These are phyloP conservation scores for Apomyelois bistriatella DNA, from an alignment of 2,888 invertebrate genomes.

Conservation along the genomic window DNA sequence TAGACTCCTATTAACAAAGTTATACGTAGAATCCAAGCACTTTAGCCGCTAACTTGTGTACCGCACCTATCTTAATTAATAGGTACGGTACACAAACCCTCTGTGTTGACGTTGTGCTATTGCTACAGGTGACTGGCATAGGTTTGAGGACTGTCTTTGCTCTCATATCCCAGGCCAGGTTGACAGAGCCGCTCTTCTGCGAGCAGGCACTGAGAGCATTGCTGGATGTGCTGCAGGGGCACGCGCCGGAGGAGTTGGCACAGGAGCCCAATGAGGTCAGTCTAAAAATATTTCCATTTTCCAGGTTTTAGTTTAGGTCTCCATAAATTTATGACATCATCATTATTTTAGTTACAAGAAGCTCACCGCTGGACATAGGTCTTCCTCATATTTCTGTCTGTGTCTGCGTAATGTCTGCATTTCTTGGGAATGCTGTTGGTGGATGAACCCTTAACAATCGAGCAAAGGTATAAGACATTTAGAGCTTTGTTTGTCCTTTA, in stretches of 20 bases:
- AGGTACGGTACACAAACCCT: background rate
- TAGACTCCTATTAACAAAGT: background rate
- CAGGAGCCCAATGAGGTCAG: constrained; percentile 87
- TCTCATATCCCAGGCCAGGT: constrained; percentile 92
- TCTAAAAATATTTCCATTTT: no score
- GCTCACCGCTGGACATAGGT: no score
- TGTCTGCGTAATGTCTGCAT: background rate
- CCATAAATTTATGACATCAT: no score
- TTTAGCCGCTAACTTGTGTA: background rate
- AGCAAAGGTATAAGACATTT: no score
- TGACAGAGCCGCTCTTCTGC: constrained; percentile 91
- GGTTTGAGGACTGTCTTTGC: constrained; percentile 94
- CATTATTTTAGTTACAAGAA: no score
- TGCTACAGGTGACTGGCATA: constrained; percentile 86
- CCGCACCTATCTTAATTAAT: background rate
- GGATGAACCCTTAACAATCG: no score
- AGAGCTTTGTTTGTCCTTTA: no score
- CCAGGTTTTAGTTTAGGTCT: no score
- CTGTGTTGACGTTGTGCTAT: constrained; percentile 9
- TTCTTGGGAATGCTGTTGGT: no score
- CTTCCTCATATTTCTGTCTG: no score
- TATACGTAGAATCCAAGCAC: background rate
- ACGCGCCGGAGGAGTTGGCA: constrained; percentile 91
- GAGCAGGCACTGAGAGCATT: constrained; percentile 92
- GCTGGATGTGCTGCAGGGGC: constrained; percentile 94